These are phyloP conservation scores for Meliscaeva auricollis DNA, from an alignment of 2,888 invertebrate species.

Conservation along the genomic window DNA sequence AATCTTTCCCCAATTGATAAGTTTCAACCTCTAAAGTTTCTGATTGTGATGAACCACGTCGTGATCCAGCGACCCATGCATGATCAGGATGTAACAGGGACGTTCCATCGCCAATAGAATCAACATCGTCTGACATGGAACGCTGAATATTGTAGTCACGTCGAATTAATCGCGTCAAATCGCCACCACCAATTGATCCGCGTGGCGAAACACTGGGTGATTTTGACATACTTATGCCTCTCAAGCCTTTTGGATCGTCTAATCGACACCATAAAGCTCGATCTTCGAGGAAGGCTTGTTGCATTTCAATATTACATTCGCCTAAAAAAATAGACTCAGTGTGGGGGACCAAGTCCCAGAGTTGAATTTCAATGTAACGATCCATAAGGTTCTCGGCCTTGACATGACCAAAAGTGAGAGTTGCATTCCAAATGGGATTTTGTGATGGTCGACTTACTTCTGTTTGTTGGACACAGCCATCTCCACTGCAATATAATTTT, in stretches of 20 bases:
- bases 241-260: conserved; percentile 90
- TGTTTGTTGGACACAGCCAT: conserved; percentile 91
- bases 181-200: conserved; percentile 88
- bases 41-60: conserved; percentile 95
- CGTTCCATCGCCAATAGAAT: conserved; percentile 90
- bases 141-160: conserved; percentile 91
- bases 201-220: conserved; percentile 92
- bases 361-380: conserved; percentile 92
- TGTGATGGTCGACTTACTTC: conserved; percentile 94
- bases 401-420: conserved; percentile 92
- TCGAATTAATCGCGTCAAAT: conserved; percentile 87
- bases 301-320: conserved; percentile 88
- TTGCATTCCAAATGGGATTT: conserved; percentile 97
- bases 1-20: conserved; percentile 93
- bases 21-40: conserved; percentile 94
- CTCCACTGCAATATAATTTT: conserved; percentile 85
- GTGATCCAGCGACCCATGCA: conserved; percentile 91
- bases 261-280: conserved; percentile 95
- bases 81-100: conserved; percentile 94
- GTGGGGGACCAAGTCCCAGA: conserved; percentile 94
- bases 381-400: conserved; percentile 92
- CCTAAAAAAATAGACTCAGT: conserved; percentile 93
- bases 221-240: conserved; percentile 85
- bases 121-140: conserved; percentile 90
- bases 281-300: conserved; percentile 93